Evolutionary conservation across 2,797 vertebrate species (phyloP), one percentile per base, ranked within the genome.

Genomic region (Notamacropus eugenii): DNA sequence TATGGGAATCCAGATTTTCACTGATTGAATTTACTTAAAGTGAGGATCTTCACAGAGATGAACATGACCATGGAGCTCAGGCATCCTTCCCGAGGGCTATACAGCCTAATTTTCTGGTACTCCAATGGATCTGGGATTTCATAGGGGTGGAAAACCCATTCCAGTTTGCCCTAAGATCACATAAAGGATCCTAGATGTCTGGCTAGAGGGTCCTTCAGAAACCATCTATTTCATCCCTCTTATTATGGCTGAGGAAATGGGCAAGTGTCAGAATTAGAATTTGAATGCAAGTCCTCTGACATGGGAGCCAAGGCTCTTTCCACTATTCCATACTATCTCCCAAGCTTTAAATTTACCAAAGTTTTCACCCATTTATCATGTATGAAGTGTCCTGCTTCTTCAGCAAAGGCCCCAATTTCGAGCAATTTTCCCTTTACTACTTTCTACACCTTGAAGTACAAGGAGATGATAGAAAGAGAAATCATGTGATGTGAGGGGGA

Each of bases 1-100:
- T 93, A 57, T 91, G 93, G 82, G 93, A 97, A 96, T 92, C 40
- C 13, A 74, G 74, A 82, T 92, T 93, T 94, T 93, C 87, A 94
- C 93, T 90, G 91, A 93, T 91, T 92, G 10, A 96, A 95, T 58
- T 96, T 94, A 67, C 52, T 46, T 96, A 91, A 57, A 94, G 59
- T 92, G 59, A 91, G 4, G 92, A 95, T 93, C 52, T 92, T 87
- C 19, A 82, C 19, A 82, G 40, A 82, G 22, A 31, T 46, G 3
- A 46, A 13, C n/a, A 82, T 27, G 74, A 24, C 74, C 46, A 31
- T 54, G 52, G 28, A 52, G 13, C 90, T 54, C 46, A 52, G 50
- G 54, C 52, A 52, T 5, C 28, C 52, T 90, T 31, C 90, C 90
- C 0, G 11, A 52, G 90, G 31, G 54, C 13, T 1, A 52, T 52